Conservation (phyloP, 2,888 invertebrate genomes). For the Papilio gigon region DNA sequence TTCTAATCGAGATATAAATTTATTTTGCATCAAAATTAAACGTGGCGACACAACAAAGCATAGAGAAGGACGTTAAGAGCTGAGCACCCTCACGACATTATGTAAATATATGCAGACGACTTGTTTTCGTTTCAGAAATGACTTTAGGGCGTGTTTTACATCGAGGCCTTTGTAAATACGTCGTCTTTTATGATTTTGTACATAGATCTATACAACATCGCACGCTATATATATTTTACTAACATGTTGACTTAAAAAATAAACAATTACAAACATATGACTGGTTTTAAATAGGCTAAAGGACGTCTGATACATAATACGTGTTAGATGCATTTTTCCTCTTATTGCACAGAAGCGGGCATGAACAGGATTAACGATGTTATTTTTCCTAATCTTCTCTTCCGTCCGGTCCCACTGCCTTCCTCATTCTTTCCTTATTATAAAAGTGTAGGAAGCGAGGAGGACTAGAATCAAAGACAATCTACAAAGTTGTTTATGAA, state of each 20-base stretch:
- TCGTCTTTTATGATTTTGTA: background rate
- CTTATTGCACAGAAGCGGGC: no score
- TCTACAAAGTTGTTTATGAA: background rate
- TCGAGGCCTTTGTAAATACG: conserved; percentile 15
- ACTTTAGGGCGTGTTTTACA: conserved; percentile 18
- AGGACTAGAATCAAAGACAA: background rate
- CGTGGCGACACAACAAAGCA: background rate
- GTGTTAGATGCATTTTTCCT: no score
- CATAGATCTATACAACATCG: background rate
- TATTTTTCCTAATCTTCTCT: no score
- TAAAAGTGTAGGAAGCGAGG: background rate
- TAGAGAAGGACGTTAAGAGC: conserved; percentile 7
- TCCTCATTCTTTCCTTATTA: background rate
- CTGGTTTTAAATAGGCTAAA: no score
- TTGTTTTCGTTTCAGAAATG: conserved; percentile 18
- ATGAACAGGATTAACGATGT: no score
- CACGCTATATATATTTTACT: background rate
- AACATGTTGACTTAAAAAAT: no score
- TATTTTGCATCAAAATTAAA: background rate
- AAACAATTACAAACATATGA: no score
- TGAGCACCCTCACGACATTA: conserved; percentile 5
- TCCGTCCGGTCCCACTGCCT: background rate
- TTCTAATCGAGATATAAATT: background rate
- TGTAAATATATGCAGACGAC: conserved; percentile 23
- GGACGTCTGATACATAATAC: no score